phyloP scores from a whole-genome alignment of 2,888 invertebrate species.

The Oconnorella tubifera region DNA sequence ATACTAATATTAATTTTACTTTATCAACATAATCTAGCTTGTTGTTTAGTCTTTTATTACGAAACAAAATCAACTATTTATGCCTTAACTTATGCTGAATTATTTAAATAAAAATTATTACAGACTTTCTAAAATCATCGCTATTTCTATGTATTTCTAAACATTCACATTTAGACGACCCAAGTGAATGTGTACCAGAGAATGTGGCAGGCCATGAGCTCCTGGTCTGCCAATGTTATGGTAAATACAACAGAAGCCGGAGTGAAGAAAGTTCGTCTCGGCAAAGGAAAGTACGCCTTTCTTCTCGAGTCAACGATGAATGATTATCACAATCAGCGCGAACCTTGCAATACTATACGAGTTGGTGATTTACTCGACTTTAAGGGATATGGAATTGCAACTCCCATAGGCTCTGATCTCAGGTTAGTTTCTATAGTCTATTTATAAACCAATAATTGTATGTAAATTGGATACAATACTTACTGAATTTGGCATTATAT shows the following conservation, averaged over 20 bases:
- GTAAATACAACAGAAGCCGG: constrained; percentile 67
- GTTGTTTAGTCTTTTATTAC: too few species aligned
- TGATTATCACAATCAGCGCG: constrained; percentile 79
- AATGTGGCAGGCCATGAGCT: constrained; percentile 92
- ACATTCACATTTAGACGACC: constrained; percentile 63
- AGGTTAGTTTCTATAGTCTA: too few species aligned
- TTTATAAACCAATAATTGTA: too few species aligned
- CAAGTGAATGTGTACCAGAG: constrained; percentile 87
- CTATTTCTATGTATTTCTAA: too few species aligned
- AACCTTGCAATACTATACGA: constrained; percentile 63
- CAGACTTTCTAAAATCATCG: too few species aligned
- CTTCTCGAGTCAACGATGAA: constrained; percentile 63
- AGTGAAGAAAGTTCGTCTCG: constrained; percentile 58
- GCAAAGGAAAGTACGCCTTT: constrained; percentile 68
- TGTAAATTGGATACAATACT: too few species aligned
- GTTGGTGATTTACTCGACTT: constrained; percentile 74
- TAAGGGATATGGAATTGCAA: constrained; percentile 92
- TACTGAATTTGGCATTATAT: too few species aligned
- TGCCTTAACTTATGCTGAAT: too few species aligned
- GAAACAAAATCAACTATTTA: too few species aligned
- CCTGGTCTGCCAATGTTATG: constrained; percentile 72
- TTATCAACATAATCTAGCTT: too few species aligned
- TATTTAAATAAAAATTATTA: too few species aligned
- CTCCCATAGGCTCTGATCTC: constrained; percentile 65
- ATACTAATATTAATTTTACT: too few species aligned